Percentiles rank a stretch among this genome's conserved stretches.
Evolutionary conservation across 2,888 invertebrate species (phyloP).

Genomic region (Pseudococcus viburni): DNA sequence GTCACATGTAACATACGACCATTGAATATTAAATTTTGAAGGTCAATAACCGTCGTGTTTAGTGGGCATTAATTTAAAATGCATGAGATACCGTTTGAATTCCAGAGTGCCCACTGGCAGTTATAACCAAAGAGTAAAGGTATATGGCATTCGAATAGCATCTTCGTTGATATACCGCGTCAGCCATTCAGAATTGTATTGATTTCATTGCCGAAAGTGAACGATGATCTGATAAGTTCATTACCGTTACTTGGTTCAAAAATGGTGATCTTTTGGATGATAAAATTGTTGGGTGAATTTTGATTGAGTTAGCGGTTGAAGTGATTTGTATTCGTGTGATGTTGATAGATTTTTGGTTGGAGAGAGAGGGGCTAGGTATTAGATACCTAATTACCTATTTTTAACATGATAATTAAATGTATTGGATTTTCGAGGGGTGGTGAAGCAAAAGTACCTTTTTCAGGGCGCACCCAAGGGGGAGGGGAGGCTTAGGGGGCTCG

Average conservation of each 20-base stretch:
- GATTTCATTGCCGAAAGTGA: background rate
- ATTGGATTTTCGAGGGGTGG: no score
- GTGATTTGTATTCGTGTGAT: no score
- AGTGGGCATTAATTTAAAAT: constrained; percentile 26
- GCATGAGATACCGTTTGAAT: constrained; percentile 51
- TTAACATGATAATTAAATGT: no score
- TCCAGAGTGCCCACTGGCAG: constrained; percentile 24
- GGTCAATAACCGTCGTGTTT: constrained; percentile 53
- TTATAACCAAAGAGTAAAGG: background rate
- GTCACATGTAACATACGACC: background rate
- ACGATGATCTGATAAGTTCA: background rate
- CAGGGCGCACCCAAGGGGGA: no score
- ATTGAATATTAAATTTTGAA: constrained; percentile 51
- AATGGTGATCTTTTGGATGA: background rate
- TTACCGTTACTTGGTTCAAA: background rate
- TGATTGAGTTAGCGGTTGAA: background rate
- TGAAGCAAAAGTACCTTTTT: no score
- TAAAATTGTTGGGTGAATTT: background rate
- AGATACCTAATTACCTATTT: no score
- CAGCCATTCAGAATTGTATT: background rate
- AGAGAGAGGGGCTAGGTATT: no score
- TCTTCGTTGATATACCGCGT: no score
- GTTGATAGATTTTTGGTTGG: no score
- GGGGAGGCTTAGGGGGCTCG: no score
- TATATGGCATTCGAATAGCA: background rate